Evolutionary conservation across 2,113 vertebrate genomes (phyloP), one percentile per base, ranked within the genome.

Genomic region (Chamaetylas fuelleborni): DNA sequence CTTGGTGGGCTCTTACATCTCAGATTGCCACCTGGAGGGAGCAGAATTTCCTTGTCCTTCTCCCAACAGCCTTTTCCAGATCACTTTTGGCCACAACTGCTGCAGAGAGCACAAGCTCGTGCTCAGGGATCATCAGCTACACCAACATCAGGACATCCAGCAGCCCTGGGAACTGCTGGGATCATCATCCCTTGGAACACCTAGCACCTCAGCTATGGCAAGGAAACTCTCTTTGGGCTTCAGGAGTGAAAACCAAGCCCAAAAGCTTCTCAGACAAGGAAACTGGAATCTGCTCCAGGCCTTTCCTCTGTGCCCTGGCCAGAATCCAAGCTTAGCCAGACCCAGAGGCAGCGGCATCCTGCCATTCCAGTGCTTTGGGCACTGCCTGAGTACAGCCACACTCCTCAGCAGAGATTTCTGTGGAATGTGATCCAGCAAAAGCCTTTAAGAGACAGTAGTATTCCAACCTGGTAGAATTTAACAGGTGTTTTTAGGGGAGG

Each of bases 391-490:
- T 5, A 71, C 82, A 90, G 81, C 70, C 85, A 91, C 79, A 31
- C 40, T 95, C 58, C 61, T 72, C 14, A 85, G 83, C 83, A 81
- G 47, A 89, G 72, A 88, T 58, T 42, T 61, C 60, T 66, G 40
- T 20, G 60, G 6, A 34, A 83, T 86, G 60, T 11, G 26, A 76
- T 87, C 58, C 88, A 66, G 88, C 36, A 82, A 86, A 77, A 86
- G 80, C 93, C 95, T 95, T 90, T 74, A 70, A 70, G 86, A 77
- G 47, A 86, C 92, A 95, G 96, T 90, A 95, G 95, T 97, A 95
- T 96, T 96, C 96, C 97, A 97, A 95, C 92, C 92, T 82, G 64
- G 87, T 12, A 93, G 90, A 87, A 91, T 89, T 90, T 38, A 71
- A 95, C 72, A 88, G 40, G 26, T 26, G 42, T 77, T 66, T 72